phyloP scores from a whole-genome alignment of 2,113 vertebrate species.

The Vicugna pacos region DNA sequence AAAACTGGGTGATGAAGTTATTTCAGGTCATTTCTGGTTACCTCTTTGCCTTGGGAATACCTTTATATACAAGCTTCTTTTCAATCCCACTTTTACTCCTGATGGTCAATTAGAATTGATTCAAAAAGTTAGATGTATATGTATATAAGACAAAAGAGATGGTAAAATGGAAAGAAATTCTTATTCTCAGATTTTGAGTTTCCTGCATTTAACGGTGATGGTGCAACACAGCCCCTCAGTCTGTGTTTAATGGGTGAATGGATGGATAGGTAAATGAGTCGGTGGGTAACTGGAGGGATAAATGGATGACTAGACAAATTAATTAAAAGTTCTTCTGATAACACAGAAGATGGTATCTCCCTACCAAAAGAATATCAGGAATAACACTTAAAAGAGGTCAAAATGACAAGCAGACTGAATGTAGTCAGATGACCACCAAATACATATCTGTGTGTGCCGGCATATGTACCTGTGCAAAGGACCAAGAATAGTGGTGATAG shows the following conservation, averaged over 20 bases:
- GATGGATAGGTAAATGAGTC: background rate
- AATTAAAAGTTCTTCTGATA: background rate
- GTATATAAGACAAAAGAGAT: background rate
- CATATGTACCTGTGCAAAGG: background rate
- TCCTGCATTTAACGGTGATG: background rate
- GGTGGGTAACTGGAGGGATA: background rate
- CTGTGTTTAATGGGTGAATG: background rate
- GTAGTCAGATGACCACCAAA: background rate
- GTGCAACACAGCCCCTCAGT: background rate
- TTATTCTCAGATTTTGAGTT: background rate
- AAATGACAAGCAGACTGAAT: background rate
- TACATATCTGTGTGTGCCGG: background rate
- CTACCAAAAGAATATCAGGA: background rate
- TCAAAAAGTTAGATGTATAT: background rate
- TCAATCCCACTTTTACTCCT: background rate
- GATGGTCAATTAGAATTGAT: background rate
- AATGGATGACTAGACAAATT: background rate
- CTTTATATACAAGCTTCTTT: background rate
- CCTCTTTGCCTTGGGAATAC: background rate
- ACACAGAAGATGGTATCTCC: background rate
- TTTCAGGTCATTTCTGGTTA: constrained; percentile 10
- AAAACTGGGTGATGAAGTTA: constrained; percentile 18
- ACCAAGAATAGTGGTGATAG: background rate
- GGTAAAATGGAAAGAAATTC: background rate
- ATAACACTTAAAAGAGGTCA: background rate